These are phyloP conservation scores for Oreochromis spilurus DNA, from an alignment of 2,113 vertebrate species.

Conservation along the genomic window DNA sequence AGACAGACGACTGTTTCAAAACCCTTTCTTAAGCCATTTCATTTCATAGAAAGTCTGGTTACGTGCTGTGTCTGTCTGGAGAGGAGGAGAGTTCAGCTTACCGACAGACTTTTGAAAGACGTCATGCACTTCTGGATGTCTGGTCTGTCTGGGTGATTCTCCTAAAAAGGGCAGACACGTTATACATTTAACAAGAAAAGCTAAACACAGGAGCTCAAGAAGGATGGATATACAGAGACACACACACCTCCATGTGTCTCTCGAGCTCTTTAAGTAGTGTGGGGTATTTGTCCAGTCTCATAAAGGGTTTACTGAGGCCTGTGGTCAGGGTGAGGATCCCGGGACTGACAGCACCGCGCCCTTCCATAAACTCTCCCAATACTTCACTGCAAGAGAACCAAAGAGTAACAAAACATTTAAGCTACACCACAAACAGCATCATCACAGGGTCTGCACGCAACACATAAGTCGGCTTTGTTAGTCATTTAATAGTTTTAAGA, in stretches of 20 bases:
- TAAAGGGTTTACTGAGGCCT: slow-evolving; percentile 98
- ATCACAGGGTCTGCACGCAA: background rate
- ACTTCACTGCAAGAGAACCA: slow-evolving; percentile 76
- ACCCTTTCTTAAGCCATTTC: background rate
- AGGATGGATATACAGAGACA: background rate
- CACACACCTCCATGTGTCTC: slow-evolving; percentile 93
- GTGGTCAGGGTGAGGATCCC: slow-evolving; percentile 95
- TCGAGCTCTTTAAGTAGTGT: slow-evolving; percentile 95
- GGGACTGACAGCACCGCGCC: slow-evolving; percentile 85
- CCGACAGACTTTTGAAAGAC: slow-evolving; percentile 91
- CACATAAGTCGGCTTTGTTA: background rate
- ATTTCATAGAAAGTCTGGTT: background rate
- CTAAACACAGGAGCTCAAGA: background rate
- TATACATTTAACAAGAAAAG: background rate
- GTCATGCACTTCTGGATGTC: slow-evolving; percentile 97
- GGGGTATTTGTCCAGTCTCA: slow-evolving; percentile 97
- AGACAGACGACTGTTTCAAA: background rate
- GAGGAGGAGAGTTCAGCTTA: slow-evolving; percentile 65
- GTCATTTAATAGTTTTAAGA: background rate
- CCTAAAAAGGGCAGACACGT: slow-evolving; percentile 66
- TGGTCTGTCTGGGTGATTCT: slow-evolving; percentile 87
- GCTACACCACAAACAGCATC: background rate
- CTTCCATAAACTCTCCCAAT: slow-evolving; percentile 96
- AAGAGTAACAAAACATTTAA: background rate
- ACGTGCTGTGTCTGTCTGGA: background rate